Evolutionary conservation across 1,140 invertebrate genomes (phyloP), one percentile per base, ranked within the genome.

Genomic region (Danaus plexippus): DNA sequence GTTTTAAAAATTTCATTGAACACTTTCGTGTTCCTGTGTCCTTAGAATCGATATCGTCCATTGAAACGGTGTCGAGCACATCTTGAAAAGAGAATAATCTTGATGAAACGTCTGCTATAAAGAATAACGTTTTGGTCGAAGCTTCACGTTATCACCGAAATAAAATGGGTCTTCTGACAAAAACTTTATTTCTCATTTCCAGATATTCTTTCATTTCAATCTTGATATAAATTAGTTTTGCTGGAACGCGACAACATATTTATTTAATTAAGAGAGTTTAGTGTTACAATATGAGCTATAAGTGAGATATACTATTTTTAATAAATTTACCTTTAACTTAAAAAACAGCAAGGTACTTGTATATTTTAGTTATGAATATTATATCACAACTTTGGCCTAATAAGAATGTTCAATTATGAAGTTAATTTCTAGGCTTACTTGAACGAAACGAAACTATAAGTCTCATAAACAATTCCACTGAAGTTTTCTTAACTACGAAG

Each of bases 1-100:
- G 22, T 32, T 32, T 32, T 8, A 3, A 32, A 32, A 32, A 32
- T 32, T 32, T 32, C 22, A 32, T 32, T 32, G 5, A 32, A 32
- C 22, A 32, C 7, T 32, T 32, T 32, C 22, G 22, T 32, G 22
- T 32, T 12, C 45, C 46, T 54, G 48, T 61, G 59, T 63, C 56
- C 59, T 62, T 62, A 54, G 59, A 65, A 69, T 73, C 67, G 69
- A 70, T 68, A 77, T 53, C 66, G 61, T 65, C 64, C 60, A 67
- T 65, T 65, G 60, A 64, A 63, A 59, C 50, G 63, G 60, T 50
- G 54, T 62, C 56, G 51, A 66, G 63, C 53, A 62, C 60, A 64
- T 67, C 65, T 71, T 72, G 68, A 71, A 79, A 78, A 70, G 70
- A 74, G 71, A 73, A 72, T 76, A 76, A 78, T 78, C 75, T 80